These are phyloP conservation scores for Lobophora halterata DNA, from an alignment of 2,888 invertebrate genomes.

Conservation along the genomic window DNA sequence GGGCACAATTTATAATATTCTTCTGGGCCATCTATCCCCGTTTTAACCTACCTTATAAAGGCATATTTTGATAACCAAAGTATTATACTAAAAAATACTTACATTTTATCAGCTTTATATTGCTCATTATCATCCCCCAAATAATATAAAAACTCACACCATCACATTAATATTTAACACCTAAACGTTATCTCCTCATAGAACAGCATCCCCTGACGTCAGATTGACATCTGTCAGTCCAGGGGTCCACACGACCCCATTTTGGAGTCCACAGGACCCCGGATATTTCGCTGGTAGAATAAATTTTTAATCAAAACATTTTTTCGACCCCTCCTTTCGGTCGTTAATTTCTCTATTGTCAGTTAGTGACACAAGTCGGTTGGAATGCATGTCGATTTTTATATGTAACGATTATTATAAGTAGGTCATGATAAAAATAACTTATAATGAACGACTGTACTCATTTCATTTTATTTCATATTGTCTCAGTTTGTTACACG, in stretches of 20 bases:
- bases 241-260: slow-evolving; percentile 36
- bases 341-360: slow-evolving; percentile 71
- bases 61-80: no score
- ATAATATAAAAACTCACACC: slow-evolving; percentile 14
- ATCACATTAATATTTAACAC: slow-evolving; percentile 27
- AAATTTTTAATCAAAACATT: slow-evolving; percentile 80
- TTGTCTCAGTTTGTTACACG: no score
- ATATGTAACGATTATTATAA: slow-evolving; percentile 25
- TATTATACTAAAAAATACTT: no score
- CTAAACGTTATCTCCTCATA: slow-evolving; percentile 29
- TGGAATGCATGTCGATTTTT: slow-evolving; percentile 51
- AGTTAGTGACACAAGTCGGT: slow-evolving; percentile 60
- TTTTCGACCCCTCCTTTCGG: slow-evolving; percentile 48
- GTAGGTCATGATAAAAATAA: no score
- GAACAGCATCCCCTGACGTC: slow-evolving; percentile 47
- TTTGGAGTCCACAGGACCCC: slow-evolving; percentile 49
- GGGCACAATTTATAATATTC: no score
- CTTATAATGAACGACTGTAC: no score
- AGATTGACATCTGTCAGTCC: slow-evolving; percentile 75
- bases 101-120: background rate
- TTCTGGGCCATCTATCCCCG: no score
- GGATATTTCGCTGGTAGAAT: slow-evolving; percentile 59
- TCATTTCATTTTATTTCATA: no score
- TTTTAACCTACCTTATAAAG: no score
- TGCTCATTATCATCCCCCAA: slow-evolving; percentile 1